Percentiles rank a stretch among this genome's conserved stretches.
These are phyloP conservation scores for Craseonycteris thonglongyai DNA, from an alignment of 2,113 vertebrate species.

Conservation along the genomic window DNA sequence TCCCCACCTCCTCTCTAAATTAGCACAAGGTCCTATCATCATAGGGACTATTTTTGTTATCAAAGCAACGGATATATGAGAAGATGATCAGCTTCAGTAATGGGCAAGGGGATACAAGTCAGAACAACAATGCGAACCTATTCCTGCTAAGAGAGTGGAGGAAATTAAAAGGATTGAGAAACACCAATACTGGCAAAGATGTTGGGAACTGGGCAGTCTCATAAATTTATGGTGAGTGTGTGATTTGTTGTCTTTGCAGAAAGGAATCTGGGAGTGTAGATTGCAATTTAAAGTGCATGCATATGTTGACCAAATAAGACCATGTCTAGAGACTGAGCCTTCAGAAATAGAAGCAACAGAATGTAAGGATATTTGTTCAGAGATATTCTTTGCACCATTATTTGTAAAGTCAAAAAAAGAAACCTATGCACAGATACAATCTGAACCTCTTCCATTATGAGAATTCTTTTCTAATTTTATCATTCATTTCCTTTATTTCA, in stretches of 20 bases:
- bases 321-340: neutral
- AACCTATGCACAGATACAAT: neutral
- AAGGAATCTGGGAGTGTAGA: neutral
- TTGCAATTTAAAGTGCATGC: neutral
- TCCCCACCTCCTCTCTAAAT: neutral
- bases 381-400: neutral
- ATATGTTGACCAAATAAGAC: neutral
- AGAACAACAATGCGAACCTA: neutral
- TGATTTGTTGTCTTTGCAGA: neutral
- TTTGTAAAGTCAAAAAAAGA: neutral
- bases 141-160: neutral
- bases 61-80: neutral
- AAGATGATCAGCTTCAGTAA: neutral
- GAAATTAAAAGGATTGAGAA: neutral
- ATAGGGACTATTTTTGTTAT: neutral
- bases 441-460: neutral
- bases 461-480: neutral
- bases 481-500: neutral
- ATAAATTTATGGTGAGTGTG: fast-evolving
- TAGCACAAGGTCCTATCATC: neutral
- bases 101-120: neutral
- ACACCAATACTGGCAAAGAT: neutral
- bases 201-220: neutral
- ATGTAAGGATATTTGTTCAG: neutral
- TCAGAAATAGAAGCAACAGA: neutral